A percentile compares a stretch with the other conserved stretches of the same genome.
phyloP scores from a whole-genome alignment of 2,797 vertebrate species.

The Paramormyrops hopkinsi region DNA sequence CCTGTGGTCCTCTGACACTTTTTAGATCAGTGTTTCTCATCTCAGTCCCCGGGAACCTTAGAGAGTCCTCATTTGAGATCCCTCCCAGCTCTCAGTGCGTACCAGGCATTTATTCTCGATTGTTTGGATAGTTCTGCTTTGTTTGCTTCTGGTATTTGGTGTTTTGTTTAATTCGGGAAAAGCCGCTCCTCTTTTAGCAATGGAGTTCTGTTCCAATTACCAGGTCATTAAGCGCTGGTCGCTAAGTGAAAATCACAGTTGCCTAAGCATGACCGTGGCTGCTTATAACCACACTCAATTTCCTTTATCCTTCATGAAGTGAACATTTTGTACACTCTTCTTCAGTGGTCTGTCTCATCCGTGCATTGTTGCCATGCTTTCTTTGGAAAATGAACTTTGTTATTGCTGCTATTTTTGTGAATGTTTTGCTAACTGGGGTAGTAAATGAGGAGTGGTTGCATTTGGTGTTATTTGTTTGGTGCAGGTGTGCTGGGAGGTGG shows the following conservation, averaged over 20 bases:
- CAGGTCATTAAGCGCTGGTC: background rate
- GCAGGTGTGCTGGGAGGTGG: background rate
- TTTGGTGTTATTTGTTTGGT: background rate
- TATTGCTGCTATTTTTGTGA: background rate
- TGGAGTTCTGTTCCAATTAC: background rate
- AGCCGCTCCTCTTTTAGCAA: background rate
- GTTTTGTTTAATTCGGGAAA: background rate
- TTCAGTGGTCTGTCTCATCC: background rate
- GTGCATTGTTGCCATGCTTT: background rate
- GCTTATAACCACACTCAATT: background rate
- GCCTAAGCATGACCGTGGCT: background rate
- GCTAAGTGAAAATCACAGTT: background rate
- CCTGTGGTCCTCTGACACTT: background rate
- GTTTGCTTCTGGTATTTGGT: background rate
- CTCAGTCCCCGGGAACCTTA: background rate
- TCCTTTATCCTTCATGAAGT: background rate
- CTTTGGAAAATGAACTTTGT: background rate
- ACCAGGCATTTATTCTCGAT: background rate
- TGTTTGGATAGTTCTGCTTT: background rate
- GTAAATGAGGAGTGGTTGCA: background rate
- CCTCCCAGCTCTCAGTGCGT: background rate
- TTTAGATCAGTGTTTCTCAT: background rate
- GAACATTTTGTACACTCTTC: background rate
- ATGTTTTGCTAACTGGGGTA: background rate
- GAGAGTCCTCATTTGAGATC: background rate